A percentile compares a stretch with the other conserved stretches of the same genome.
phyloP scores from a whole-genome alignment of 2,113 vertebrate species.

The Plotosus lineatus region DNA sequence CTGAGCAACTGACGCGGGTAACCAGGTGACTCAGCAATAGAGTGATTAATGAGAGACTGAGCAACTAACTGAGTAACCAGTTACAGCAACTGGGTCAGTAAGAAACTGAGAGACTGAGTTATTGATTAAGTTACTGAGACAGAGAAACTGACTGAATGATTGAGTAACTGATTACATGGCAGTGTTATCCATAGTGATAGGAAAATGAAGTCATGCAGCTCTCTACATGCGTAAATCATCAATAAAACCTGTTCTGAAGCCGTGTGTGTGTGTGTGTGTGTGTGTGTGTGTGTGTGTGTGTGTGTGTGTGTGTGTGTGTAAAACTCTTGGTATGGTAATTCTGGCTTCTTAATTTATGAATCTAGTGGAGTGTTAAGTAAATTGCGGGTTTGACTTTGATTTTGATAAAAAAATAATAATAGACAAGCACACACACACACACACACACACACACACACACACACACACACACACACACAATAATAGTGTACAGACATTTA shows the following conservation, averaged over 20 bases:
- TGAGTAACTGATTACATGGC: not conserved
- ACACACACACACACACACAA: not conserved
- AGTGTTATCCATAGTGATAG: slow-evolving; percentile 6
- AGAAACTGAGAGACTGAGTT: not conserved
- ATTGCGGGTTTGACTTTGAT: not conserved
- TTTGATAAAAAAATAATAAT: slow-evolving; percentile 19
- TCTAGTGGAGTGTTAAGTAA: slow-evolving; percentile 18
- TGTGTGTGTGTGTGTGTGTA: not conserved
- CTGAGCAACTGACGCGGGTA: not conserved
- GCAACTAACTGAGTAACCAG: not conserved
- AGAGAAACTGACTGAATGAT: not conserved
- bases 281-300: slow-evolving; percentile 21
- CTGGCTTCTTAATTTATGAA: slow-evolving; percentile 17
- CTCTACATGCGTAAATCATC: slow-evolving; percentile 14
- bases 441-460: not conserved
- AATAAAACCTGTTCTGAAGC: slow-evolving; percentile 21
- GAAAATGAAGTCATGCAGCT: not conserved
- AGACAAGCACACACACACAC: not conserved
- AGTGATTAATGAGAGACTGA: not conserved
- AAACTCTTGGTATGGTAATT: slow-evolving; percentile 19
- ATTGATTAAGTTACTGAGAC: not conserved
- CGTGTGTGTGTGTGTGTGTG: slow-evolving; percentile 15
- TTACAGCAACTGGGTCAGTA: not conserved
- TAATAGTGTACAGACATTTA: slow-evolving; percentile 35
- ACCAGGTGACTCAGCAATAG: not conserved